Evolutionary conservation across 2,888 invertebrate genomes (phyloP).

Genomic region (Parthenolecanium corni): DNA sequence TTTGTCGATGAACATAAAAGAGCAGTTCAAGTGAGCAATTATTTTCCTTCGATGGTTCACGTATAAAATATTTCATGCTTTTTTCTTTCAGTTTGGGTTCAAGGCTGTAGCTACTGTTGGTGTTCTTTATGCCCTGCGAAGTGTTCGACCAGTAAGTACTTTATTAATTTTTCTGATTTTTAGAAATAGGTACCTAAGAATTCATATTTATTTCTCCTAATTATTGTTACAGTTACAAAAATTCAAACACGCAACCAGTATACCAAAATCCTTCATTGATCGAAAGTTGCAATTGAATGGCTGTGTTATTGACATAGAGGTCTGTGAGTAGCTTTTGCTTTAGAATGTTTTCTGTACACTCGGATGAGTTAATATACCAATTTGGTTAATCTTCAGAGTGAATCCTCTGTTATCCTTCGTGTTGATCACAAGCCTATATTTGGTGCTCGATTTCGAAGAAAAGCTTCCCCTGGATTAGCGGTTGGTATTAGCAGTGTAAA

Average conservation of each 20-base stretch:
- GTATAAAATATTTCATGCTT: not conserved
- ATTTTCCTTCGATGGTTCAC: not conserved
- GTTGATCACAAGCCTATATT: constrained; percentile 14
- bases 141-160: constrained; percentile 9
- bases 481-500: constrained; percentile 8
- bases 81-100: constrained; percentile 9
- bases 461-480: not conserved
- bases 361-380: not conserved
- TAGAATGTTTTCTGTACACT: not conserved
- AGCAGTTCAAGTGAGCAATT: constrained; percentile 12
- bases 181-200: not conserved
- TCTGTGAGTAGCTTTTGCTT: not conserved
- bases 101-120: not conserved
- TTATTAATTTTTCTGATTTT: no score
- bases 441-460: not conserved
- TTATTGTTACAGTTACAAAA: constrained; percentile 12
- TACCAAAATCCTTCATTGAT: constrained; percentile 15
- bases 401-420: not conserved
- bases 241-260: constrained; percentile 2
- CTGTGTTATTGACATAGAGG: constrained; percentile 1
- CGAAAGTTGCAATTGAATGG: constrained; percentile 9
- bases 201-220: not conserved
- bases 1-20: constrained; percentile 8
- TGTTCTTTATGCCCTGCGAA: not conserved
- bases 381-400: not conserved